These are phyloP conservation scores for Mechanitis messenoides DNA, from an alignment of 2,888 invertebrate genomes.

Conservation along the genomic window DNA sequence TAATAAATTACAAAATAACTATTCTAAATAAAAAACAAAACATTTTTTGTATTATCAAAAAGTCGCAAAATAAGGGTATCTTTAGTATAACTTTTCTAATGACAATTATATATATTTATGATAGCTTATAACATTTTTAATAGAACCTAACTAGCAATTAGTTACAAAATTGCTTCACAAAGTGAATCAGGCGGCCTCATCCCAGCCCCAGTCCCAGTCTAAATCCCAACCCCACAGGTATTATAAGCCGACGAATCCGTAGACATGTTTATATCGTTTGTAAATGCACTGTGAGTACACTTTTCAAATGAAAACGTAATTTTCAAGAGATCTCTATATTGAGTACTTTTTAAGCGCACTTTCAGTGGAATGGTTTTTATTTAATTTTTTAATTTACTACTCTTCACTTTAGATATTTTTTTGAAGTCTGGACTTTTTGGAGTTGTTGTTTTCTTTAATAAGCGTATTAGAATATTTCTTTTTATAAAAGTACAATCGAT, in stretches of 20 bases:
- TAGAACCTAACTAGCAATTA: background rate
- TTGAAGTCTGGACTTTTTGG: background rate
- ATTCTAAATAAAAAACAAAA: too few species aligned
- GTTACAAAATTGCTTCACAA: background rate
- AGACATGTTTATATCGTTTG: conserved; percentile 18
- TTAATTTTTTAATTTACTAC: conserved; percentile 13
- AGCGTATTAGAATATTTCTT: too few species aligned
- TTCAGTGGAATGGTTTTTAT: conserved; percentile 1
- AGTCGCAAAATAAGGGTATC: too few species aligned
- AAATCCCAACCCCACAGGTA: background rate
- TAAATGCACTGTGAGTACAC: conserved; percentile 21
- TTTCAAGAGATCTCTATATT: conserved; percentile 20
- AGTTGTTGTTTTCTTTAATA: background rate
- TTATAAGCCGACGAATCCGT: background rate
- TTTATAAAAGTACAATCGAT: too few species aligned
- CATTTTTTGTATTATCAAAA: too few species aligned
- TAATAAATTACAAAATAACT: too few species aligned
- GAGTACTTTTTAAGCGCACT: conserved; percentile 17
- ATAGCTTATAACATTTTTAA: background rate
- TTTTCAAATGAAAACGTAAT: conserved; percentile 25
- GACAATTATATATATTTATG: background rate
- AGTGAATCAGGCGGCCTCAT: background rate
- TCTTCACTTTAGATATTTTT: conserved; percentile 9
- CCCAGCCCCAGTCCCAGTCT: too few species aligned
- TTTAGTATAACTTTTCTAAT: too few species aligned